Evolutionary conservation across 1,140 invertebrate genomes (phyloP).

Genomic region (Drosophila rhopaloa): DNA sequence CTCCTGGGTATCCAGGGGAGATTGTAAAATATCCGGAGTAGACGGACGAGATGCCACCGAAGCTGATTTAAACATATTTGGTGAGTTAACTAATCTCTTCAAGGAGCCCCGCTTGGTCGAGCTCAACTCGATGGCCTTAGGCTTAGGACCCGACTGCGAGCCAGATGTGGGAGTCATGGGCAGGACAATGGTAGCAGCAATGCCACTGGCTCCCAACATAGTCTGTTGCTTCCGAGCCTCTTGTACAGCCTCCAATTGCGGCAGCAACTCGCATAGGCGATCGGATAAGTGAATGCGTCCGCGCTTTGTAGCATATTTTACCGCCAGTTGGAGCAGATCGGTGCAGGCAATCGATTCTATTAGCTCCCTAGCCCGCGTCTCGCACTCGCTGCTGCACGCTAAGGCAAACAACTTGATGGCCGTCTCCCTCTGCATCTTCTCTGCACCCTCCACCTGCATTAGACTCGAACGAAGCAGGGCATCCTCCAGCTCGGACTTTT

Average conservation of each 20-base stretch:
- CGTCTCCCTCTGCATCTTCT: slow-evolving; percentile 87
- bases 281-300: slow-evolving; percentile 92
- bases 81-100: slow-evolving; percentile 65
- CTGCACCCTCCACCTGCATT: slow-evolving; percentile 86
- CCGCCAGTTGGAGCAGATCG: slow-evolving; percentile 91
- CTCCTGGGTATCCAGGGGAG: slow-evolving; percentile 62
- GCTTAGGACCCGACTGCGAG: slow-evolving; percentile 44
- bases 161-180: slow-evolving; percentile 39
- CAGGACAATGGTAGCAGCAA: slow-evolving; percentile 66
- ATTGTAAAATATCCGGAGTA: slow-evolving; percentile 43
- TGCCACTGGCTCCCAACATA: slow-evolving; percentile 56
- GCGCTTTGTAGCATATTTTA: slow-evolving; percentile 93
- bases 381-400: slow-evolving; percentile 92
- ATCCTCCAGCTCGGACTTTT: slow-evolving; percentile 87
- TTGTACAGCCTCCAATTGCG: slow-evolving; percentile 77
- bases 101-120: slow-evolving; percentile 61
- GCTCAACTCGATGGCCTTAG: slow-evolving; percentile 73
- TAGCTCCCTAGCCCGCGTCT: slow-evolving; percentile 94
- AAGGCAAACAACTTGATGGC: slow-evolving; percentile 94
- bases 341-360: slow-evolving; percentile 92
- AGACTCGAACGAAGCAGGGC: slow-evolving; percentile 87
- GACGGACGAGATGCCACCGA: slow-evolving; percentile 44
- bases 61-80: slow-evolving; percentile 65
- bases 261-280: slow-evolving; percentile 86
- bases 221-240: slow-evolving; percentile 70